phyloP scores from a whole-genome alignment of 1,140 invertebrate species.

The Stenopsyche tienmushanensis region DNA sequence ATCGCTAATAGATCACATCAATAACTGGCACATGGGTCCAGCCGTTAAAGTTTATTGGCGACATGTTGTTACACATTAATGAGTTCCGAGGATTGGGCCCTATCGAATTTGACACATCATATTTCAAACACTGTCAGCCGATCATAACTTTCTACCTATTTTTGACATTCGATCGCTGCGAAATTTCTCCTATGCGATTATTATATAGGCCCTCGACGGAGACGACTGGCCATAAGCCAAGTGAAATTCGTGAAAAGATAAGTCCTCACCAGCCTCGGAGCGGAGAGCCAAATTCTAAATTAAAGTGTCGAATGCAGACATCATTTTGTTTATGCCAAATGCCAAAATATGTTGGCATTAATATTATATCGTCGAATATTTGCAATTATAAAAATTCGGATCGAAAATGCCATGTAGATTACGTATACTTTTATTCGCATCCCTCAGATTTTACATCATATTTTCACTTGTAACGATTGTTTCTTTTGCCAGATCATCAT shows the following conservation, averaged over 20 bases:
- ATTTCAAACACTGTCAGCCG: too few relatives aligned
- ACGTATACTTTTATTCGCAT: too few relatives aligned
- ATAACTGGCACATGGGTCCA: background rate
- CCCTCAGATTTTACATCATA: too few relatives aligned
- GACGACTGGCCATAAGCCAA: slow-evolving; percentile 30
- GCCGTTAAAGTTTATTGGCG: background rate
- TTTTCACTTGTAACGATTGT: too few relatives aligned
- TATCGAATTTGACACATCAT: background rate
- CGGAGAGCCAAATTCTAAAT: slow-evolving; percentile 37
- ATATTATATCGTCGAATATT: too few relatives aligned
- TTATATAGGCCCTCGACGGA: background rate
- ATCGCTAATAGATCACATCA: too few relatives aligned
- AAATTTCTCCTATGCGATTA: too few relatives aligned
- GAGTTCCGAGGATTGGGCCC: too few relatives aligned
- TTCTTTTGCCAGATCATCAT: too few relatives aligned
- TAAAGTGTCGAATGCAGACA: slow-evolving; percentile 39
- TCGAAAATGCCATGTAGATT: too few relatives aligned
- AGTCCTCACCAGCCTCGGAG: slow-evolving; percentile 12
- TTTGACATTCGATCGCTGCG: background rate
- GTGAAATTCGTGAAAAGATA: slow-evolving; percentile 30
- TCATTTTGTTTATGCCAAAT: slow-evolving; percentile 37
- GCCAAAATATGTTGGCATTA: slow-evolving; percentile 9
- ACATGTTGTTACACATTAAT: background rate
- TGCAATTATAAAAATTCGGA: too few relatives aligned
- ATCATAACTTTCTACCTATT: background rate